Percentiles rank a stretch among this genome's conserved stretches.
phyloP scores from a whole-genome alignment of 1,140 invertebrate species.

The Temnothorax curvispinosus region DNA sequence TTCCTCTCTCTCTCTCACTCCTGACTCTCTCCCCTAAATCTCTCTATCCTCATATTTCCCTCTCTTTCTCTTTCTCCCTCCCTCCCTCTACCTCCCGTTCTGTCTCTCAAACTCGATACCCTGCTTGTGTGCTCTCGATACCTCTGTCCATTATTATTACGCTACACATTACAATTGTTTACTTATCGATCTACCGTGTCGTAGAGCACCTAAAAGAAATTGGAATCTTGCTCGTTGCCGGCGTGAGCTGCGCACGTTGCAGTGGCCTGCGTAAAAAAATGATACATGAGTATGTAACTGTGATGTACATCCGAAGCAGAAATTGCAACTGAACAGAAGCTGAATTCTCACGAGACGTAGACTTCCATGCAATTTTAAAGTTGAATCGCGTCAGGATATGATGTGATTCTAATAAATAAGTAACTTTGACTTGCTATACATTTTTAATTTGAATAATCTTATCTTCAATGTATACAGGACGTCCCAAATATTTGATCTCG shows the following conservation, averaged over 20 bases:
- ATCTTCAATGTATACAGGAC: background rate
- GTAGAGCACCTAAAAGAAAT: conserved; percentile 55
- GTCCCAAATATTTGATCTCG: background rate
- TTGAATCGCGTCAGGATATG: background rate
- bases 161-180: conserved; percentile 38
- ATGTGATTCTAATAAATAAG: conserved; percentile 3
- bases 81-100: conserved; percentile 69
- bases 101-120: background rate
- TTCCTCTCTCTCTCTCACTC: conserved; percentile 3
- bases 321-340: background rate
- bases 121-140: conserved; percentile 21
- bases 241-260: background rate
- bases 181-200: conserved; percentile 13
- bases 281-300: conserved; percentile 2
- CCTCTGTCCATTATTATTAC: conserved; percentile 48
- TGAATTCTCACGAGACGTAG: background rate
- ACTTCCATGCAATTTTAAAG: background rate
- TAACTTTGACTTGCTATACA: background rate
- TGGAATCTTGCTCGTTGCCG: conserved; percentile 32
- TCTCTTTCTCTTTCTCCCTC: conserved; percentile 66
- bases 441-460: conserved; percentile 10
- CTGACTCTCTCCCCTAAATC: conserved; percentile 26
- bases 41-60: conserved; percentile 31
- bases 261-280: conserved; percentile 45
- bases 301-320: background rate